Base-by-base conservation (phyloP, 2,888 invertebrate genomes). In the Cephus pulcher region DNA sequence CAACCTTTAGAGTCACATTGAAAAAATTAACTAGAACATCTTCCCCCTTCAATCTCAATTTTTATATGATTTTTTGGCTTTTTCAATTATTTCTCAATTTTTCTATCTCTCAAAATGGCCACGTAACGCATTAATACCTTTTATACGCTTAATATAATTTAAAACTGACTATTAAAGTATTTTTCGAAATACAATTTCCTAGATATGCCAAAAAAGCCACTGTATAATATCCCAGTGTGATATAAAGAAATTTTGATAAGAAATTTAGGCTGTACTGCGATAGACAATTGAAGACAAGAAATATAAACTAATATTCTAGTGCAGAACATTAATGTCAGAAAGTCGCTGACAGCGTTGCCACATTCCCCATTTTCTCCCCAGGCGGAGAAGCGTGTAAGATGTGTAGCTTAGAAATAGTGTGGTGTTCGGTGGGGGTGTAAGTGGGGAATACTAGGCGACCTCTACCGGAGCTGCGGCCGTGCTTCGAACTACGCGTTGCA, bases 401-500 rank as follows among this genome's bases (percentile, higher is more conserved):
- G 56, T 56, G 56, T 9, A 56, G 56, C 6, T 56, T 56, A 32
- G 33, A 71, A 71, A 33, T 71, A 35, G 74, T 35, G 12, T 1
- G 35, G 74, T n/a, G 35, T 6, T 37, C 11, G 74, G 9, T 0
- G 35, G 11, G 11, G 35, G 23, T 23, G 23, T 23, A 23, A 12
- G 37, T 12, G 74, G 74, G 74, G 37, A 74, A 69, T n/a, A 69
- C 35, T 56, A 56, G 76, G 84, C 86, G 87, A 83, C 88, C 85
- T 85, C 88, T 86, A 76, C 76, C 79, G 80, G 78, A 75, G 81
- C 74, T 80, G 83, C 84, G 85, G 84, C 80, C 76, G 81, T 78
- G 78, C 79, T 83, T 75, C 76, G 83, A 84, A 85, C 84, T 86
- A 86, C 80, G 83, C 80, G 78, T 84, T 86, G 86, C 90, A 90